Evolutionary conservation across 2,888 invertebrate species (phyloP).

Genomic region (Venusia cambrica): DNA sequence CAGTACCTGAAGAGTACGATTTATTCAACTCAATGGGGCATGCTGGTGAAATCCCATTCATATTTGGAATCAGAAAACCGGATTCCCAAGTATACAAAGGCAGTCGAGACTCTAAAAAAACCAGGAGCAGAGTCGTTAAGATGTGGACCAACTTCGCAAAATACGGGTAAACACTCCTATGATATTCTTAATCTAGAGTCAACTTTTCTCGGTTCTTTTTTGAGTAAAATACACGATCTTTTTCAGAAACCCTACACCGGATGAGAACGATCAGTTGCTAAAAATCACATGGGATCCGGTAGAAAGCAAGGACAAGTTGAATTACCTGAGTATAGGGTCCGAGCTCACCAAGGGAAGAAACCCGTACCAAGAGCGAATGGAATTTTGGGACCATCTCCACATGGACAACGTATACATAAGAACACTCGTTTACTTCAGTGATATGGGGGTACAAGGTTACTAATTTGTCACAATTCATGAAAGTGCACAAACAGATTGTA

Average conservation of each 20-base stretch:
- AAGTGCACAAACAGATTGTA: no score
- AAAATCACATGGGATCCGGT: slow-evolving; percentile 72
- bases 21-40: slow-evolving; percentile 60
- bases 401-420: slow-evolving; percentile 54
- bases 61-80: slow-evolving; percentile 52
- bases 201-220: no score
- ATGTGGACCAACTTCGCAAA: slow-evolving; percentile 79
- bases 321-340: slow-evolving; percentile 64
- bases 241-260: slow-evolving; percentile 67
- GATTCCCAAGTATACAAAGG: slow-evolving; percentile 47
- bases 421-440: slow-evolving; percentile 57
- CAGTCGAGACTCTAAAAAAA: slow-evolving; percentile 56
- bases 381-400: slow-evolving; percentile 68
- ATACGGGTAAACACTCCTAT: slow-evolving; percentile 54
- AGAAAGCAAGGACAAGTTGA: slow-evolving; percentile 52
- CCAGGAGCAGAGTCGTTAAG: slow-evolving; percentile 57
- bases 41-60: slow-evolving; percentile 60
- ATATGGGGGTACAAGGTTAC: slow-evolving; percentile 55
- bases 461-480: no score
- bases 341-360: slow-evolving; percentile 68
- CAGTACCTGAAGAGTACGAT: slow-evolving; percentile 44
- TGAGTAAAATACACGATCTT: no score
- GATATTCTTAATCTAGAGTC: not conserved
- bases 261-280: slow-evolving; percentile 56
- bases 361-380: slow-evolving; percentile 67